These are phyloP conservation scores for Acronicta aceris DNA, from an alignment of 2,888 invertebrate genomes.

Conservation along the genomic window DNA sequence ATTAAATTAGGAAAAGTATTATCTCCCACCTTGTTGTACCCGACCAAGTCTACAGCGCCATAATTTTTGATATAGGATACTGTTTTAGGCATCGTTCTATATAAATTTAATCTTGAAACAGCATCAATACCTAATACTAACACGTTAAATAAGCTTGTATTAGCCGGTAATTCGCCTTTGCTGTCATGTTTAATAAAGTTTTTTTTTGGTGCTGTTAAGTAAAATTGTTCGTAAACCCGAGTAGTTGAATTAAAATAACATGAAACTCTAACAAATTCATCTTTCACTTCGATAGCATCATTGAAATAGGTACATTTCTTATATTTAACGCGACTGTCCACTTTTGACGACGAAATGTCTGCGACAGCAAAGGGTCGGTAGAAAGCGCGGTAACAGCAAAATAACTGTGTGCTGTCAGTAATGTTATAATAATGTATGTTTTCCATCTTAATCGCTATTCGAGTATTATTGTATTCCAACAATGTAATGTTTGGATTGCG, in stretches of 20 bases:
- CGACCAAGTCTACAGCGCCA: constrained; percentile 93
- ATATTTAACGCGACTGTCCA: constrained; percentile 84
- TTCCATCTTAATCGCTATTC: constrained; percentile 86
- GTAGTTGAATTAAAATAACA: constrained; percentile 84
- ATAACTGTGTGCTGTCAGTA: constrained; percentile 76
- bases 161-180: constrained; percentile 57
- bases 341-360: constrained; percentile 76
- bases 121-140: constrained; percentile 95
- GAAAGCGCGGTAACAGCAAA: constrained; percentile 90
- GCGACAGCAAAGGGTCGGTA: constrained; percentile 83
- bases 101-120: constrained; percentile 94
- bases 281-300: constrained; percentile 75
- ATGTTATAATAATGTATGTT: constrained; percentile 86
- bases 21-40: constrained; percentile 97
- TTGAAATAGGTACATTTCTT: constrained; percentile 84
- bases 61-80: constrained; percentile 89
- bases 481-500: constrained; percentile 82
- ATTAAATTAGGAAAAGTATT: constrained; percentile 97
- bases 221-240: constrained; percentile 91
- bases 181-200: constrained; percentile 59
- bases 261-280: constrained; percentile 92
- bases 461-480: constrained; percentile 88
- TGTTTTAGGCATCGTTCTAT: constrained; percentile 94
- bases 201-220: constrained; percentile 89
- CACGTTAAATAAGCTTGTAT: constrained; percentile 87